Evolutionary conservation across 2,888 invertebrate species (phyloP).

Genomic region (Agonopterix alstromeriana): DNA sequence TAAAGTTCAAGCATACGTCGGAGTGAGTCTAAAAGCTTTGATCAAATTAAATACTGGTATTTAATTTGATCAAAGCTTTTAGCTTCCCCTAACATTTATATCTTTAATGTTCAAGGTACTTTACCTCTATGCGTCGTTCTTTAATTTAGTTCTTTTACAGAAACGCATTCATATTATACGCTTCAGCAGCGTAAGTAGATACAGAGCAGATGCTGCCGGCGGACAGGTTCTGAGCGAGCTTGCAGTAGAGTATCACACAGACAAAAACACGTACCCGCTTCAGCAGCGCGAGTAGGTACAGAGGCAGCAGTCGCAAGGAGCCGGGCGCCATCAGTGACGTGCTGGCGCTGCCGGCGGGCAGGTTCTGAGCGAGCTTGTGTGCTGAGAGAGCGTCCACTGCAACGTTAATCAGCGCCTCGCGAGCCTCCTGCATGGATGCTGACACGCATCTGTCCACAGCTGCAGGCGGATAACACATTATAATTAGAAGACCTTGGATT

Average conservation of each 20-base stretch:
- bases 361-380: slow-evolving; percentile 73
- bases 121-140: no score
- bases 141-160: no score
- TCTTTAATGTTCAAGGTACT: no score
- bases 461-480: slow-evolving; percentile 79
- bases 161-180: slow-evolving; percentile 32
- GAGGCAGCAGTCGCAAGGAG: slow-evolving; percentile 88
- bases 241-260: slow-evolving; percentile 38
- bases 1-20: no score
- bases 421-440: slow-evolving; percentile 92
- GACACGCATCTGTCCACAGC: slow-evolving; percentile 94
- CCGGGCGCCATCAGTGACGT: slow-evolving; percentile 84
- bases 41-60: no score
- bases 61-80: no score
- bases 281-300: slow-evolving; percentile 91
- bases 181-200: slow-evolving; percentile 92
- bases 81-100: no score
- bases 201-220: slow-evolving; percentile 89
- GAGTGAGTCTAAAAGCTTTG: no score
- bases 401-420: slow-evolving; percentile 97
- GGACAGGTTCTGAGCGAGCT: slow-evolving; percentile 78
- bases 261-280: slow-evolving; percentile 78
- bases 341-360: slow-evolving; percentile 64
- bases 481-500: no score
- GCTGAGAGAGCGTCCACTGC: slow-evolving; percentile 86